Base-by-base conservation (phyloP, 1,140 invertebrate genomes). In the Drosophila equinoxialis region DNA sequence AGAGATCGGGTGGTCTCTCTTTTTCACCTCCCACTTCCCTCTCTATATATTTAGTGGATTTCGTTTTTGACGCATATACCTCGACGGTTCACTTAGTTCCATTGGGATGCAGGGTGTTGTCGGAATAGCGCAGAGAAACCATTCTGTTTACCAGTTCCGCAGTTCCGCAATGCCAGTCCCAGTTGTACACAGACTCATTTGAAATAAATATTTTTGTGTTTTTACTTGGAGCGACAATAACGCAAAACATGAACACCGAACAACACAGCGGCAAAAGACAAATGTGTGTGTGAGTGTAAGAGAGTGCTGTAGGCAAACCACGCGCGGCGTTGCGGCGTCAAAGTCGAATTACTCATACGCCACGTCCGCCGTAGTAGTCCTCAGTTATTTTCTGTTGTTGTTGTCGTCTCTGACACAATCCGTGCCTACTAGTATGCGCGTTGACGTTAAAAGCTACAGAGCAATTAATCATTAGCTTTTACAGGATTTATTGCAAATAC, bases 381-480 rank as follows among this genome's bases (percentile, higher is more conserved):
- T 57, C 65, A 68, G 55, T 54, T 66, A 63, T 54, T 66, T 39
- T 60, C 51, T 45, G 61, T 35, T 39, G 23, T 57, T 67, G 59
- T 65, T 71, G 74, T 59, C 75, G 69, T 67, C 77, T 75, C 83
- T 87, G 84, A 87, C 84, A 87, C 83, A 87, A 87, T 87, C 83
- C 84, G 77, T 89, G 84, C 80, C 83, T 79, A 87, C 72, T 80
- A 51, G 45, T 51, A 81, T 75, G 68, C 84, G 83, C 83, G 83
- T 87, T 87, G 83, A 87, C 84, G 83, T 87, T 87, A 87, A 87
- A 87, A 87, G 84, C 84, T 87, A 89, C 77, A 89, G 77, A 84
- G 84, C 84, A 89, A 89, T 89, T 89, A 89, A 89, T 89, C 85
- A 90, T 89, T 89, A 89, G 85, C 85, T 89, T 89, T 89, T 89